Evolutionary conservation across 2,888 invertebrate species (phyloP).

Genomic region (Laspeyria flexula): DNA sequence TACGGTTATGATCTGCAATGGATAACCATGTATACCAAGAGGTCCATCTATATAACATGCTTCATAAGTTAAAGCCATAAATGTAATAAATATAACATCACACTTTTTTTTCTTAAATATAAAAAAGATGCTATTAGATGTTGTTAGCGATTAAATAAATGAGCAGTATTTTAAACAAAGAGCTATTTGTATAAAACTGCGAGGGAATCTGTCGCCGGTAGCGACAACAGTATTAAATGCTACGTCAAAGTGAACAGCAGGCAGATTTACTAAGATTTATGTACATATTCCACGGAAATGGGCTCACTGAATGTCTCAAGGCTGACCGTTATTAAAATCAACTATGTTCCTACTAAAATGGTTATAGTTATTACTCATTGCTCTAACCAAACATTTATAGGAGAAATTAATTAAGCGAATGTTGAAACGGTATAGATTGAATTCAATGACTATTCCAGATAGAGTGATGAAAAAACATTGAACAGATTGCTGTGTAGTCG

Average conservation of each 20-base stretch:
- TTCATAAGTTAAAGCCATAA: no score
- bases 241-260: slow-evolving; percentile 51
- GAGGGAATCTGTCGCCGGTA: slow-evolving; percentile 43
- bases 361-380: slow-evolving; percentile 5
- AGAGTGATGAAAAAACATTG: neutral
- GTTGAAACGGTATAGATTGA: neutral
- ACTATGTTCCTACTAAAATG: slow-evolving; percentile 20
- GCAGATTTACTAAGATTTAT: slow-evolving; percentile 71
- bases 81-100: no score
- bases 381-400: neutral
- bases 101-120: neutral
- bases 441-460: neutral
- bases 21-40: no score
- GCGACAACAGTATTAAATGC: slow-evolving; percentile 49
- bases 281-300: slow-evolving; percentile 58
- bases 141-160: slow-evolving; percentile 33
- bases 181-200: slow-evolving; percentile 33
- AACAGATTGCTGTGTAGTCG: neutral
- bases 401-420: neutral
- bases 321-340: slow-evolving; percentile 47
- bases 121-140: slow-evolving; percentile 26
- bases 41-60: no score
- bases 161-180: slow-evolving; percentile 39
- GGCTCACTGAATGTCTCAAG: slow-evolving; percentile 62
- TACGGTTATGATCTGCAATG: no score